Evolutionary conservation across 1,140 invertebrate species (phyloP).

Genomic region (Zaprionus vittiger): DNA sequence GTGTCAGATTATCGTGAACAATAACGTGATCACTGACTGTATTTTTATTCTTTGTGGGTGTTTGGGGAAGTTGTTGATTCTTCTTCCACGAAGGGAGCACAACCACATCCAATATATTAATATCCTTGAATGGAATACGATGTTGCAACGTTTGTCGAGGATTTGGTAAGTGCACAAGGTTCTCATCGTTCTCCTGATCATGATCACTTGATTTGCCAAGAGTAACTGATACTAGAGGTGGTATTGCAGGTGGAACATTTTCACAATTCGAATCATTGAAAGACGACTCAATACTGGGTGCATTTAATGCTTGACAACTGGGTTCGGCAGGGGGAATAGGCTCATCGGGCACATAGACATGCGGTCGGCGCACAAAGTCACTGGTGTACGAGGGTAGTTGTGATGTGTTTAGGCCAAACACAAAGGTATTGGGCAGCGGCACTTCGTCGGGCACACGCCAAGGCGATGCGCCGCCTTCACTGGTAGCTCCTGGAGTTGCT

Average conservation of each 20-base stretch:
- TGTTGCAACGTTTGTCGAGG: constrained; percentile 57
- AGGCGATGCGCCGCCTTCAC: constrained; percentile 44
- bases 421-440: constrained; percentile 64
- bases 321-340: not conserved
- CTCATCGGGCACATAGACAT: constrained; percentile 62
- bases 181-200: constrained; percentile 58
- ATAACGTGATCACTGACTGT: constrained; percentile 12
- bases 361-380: constrained; percentile 53
- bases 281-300: not conserved
- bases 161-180: constrained; percentile 69
- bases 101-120: constrained; percentile 75
- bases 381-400: constrained; percentile 78
- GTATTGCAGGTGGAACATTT: constrained; percentile 56
- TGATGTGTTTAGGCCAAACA: constrained; percentile 65
- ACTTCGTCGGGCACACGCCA: constrained; percentile 70
- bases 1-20: not conserved
- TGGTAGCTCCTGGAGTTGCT: not conserved
- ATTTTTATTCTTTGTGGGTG: constrained; percentile 13
- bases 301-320: not conserved
- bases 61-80: constrained; percentile 30
- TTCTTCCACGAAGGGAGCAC: constrained; percentile 69
- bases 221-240: not conserved
- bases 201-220: constrained; percentile 11
- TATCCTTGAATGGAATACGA: constrained; percentile 68
- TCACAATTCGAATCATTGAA: constrained; percentile 73